A percentile compares a stretch with the other conserved stretches of the same genome.
Conservation (phyloP, 2,888 invertebrate species). For the Drepanosiphum platanoidis region DNA sequence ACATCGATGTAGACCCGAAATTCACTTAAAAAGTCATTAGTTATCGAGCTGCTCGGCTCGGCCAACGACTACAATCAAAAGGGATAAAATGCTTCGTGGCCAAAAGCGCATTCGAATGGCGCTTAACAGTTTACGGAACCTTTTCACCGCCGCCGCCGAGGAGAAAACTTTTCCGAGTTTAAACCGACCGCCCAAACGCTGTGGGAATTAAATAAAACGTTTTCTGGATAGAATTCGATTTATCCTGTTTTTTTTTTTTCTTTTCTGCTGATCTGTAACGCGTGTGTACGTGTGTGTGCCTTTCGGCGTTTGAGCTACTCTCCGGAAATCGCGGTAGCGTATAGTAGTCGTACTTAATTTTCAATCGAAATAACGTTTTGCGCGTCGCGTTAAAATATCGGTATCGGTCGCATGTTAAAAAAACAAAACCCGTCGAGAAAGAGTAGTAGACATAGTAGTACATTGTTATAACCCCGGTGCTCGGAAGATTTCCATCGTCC, state of each 20-base stretch:
- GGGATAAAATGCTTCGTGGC: constrained; percentile 54
- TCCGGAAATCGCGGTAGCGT: not conserved
- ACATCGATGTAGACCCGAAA: constrained; percentile 46
- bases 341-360: not conserved
- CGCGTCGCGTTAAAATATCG: no score
- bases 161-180: constrained; percentile 36
- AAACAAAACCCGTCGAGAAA: no score
- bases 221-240: constrained; percentile 25
- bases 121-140: constrained; percentile 50
- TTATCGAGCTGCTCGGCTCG: constrained; percentile 36
- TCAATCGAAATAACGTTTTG: no score
- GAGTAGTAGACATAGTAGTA: no score
- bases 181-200: constrained; percentile 36
- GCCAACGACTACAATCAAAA: constrained; percentile 45
- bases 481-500: no score
- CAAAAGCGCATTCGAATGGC: constrained; percentile 45
- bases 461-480: no score
- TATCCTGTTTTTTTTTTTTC: not conserved
- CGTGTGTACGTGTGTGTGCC: not conserved
- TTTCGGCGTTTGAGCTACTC: not conserved
- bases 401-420: not conserved
- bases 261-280: not conserved
- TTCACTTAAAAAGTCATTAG: constrained; percentile 62
- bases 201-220: constrained; percentile 45
- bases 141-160: constrained; percentile 41